A percentile compares a stretch with the other conserved stretches of the same genome.
phyloP scores from a whole-genome alignment of 2,888 invertebrate genomes.

The Agrochola lota region DNA sequence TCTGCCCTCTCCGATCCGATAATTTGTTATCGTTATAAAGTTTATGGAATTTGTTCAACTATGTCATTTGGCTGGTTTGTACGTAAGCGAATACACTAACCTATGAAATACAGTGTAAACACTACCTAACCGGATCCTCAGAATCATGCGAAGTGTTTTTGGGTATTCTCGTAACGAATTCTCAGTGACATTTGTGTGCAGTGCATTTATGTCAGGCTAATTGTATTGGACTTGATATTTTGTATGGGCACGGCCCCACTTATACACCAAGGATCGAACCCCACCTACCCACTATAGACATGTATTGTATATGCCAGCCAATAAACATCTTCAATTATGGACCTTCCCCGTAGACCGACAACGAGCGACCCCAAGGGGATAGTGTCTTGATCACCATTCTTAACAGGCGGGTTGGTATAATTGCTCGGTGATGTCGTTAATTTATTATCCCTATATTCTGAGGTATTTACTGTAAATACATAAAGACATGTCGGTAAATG shows the following conservation, averaged over 20 bases:
- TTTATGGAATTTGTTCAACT: neutral
- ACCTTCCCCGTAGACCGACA: constrained; percentile 31
- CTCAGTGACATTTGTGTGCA: neutral
- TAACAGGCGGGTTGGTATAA: constrained; percentile 22
- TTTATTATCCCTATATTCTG: constrained; percentile 8
- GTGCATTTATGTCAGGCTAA: neutral
- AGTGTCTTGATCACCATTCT: constrained; percentile 21
- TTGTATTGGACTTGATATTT: neutral
- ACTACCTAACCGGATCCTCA: neutral
- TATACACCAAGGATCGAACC: neutral
- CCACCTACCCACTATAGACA: neutral
- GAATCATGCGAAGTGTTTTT: neutral
- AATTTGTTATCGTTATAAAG: neutral
- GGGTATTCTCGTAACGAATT: neutral
- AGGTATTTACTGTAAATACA: neutral
- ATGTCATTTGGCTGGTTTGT: neutral
- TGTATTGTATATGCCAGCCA: constrained; percentile 1
- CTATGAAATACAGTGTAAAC: neutral
- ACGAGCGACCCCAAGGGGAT: constrained; percentile 27
- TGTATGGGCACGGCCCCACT: neutral
- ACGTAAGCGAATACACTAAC: neutral
- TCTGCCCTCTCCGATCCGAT: neutral
- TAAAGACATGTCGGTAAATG: neutral
- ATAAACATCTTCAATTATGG: constrained; percentile 41
- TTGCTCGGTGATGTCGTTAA: constrained; percentile 7